Conservation (phyloP, 2,797 vertebrate genomes). For the Setipinna tenuifilis region DNA sequence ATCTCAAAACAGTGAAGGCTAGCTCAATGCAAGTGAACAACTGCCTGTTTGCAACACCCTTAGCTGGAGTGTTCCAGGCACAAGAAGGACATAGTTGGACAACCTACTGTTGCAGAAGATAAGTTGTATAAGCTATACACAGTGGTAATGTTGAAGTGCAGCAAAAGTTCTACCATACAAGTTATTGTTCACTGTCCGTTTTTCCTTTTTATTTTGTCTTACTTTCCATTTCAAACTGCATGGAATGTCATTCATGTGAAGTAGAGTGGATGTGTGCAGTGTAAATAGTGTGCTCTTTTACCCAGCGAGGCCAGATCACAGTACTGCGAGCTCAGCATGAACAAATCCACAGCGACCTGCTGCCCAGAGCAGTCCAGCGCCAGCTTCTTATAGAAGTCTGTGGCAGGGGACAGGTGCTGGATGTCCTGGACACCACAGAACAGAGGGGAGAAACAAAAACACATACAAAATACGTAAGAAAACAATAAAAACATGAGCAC, state of each 20-base stretch:
- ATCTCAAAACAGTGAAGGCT: not conserved
- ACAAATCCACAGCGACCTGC: conserved; percentile 95
- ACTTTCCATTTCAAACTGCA: too few species aligned
- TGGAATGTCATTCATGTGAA: too few species aligned
- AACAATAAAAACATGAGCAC: not conserved
- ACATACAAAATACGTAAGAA: not conserved
- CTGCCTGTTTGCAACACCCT: too few species aligned
- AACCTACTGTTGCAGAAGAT: too few species aligned
- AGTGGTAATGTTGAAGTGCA: too few species aligned
- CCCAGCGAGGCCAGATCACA: conserved; percentile 93
- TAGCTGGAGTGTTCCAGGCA: too few species aligned
- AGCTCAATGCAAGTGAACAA: not conserved
- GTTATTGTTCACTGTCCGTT: too few species aligned
- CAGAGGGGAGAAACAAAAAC: conserved; percentile 33
- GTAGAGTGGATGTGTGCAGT: too few species aligned
- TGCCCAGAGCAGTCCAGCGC: conserved; percentile 98
- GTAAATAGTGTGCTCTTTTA: conserved; percentile 59
- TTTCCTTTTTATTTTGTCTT: not conserved
- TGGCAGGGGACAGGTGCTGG: conserved; percentile 90
- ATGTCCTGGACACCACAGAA: conserved; percentile 78
- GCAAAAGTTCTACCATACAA: not conserved
- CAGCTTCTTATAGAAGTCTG: conserved; percentile 97
- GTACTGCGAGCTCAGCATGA: conserved; percentile 92
- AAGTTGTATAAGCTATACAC: too few species aligned
- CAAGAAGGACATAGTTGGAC: too few species aligned